phyloP scores from a whole-genome alignment of 2,888 invertebrate genomes.

The Dorcus parallelipipedus region DNA sequence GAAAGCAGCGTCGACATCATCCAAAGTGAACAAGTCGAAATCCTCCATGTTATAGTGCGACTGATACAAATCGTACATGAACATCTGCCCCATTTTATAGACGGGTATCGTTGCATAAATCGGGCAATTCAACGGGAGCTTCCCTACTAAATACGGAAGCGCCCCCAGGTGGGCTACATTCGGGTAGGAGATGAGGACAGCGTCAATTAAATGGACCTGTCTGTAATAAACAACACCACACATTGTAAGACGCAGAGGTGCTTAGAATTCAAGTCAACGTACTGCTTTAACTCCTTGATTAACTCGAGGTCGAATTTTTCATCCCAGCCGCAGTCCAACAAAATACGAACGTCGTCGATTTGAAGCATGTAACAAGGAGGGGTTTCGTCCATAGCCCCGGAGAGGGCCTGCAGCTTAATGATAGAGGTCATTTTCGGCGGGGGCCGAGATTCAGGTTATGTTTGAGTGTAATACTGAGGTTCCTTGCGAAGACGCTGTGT shows the following conservation, averaged over 20 bases:
- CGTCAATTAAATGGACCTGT: conserved; percentile 88
- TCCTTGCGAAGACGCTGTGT: too few relatives aligned
- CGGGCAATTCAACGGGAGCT: conserved; percentile 90
- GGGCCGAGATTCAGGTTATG: conserved; percentile 1
- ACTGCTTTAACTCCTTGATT: conserved; percentile 90
- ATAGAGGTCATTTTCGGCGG: conserved; percentile 86
- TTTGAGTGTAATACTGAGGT: not conserved
- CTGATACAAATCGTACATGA: conserved; percentile 95
- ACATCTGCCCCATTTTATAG: conserved; percentile 99
- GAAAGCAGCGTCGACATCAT: conserved; percentile 97
- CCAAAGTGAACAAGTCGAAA: conserved; percentile 89
- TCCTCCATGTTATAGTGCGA: conserved; percentile 90
- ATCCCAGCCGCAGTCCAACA: conserved; percentile 98
- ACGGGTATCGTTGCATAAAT: conserved; percentile 98
- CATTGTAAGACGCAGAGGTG: not conserved
- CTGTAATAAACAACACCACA: conserved; percentile 51
- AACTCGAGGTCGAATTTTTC: conserved; percentile 89
- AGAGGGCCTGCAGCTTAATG: conserved; percentile 92
- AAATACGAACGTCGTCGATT: conserved; percentile 93
- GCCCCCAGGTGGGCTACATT: conserved; percentile 94
- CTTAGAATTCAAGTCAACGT: conserved; percentile 20
- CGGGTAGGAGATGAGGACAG: conserved; percentile 92
- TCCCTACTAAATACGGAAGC: conserved; percentile 92
- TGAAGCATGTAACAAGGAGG: conserved; percentile 97
- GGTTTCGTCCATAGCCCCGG: conserved; percentile 93